A percentile compares a stretch with the other conserved stretches of the same genome.
Evolutionary conservation across 2,888 invertebrate genomes (phyloP).

Genomic region (Troglohyphantes excavatus): DNA sequence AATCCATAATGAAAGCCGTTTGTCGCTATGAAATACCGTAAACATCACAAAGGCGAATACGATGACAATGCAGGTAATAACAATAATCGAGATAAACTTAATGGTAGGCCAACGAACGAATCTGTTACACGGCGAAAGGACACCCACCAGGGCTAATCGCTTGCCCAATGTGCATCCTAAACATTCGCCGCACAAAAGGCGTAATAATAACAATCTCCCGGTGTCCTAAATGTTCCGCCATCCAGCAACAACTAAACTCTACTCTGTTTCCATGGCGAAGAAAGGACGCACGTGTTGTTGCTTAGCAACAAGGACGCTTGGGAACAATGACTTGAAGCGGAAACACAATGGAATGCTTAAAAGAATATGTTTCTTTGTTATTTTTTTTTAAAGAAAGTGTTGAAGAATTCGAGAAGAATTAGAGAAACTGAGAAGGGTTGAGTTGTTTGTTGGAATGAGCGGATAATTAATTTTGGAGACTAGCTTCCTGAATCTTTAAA

Average conservation of each 20-base stretch:
- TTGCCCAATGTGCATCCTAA: slow-evolving; percentile 1
- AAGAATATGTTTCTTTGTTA: not conserved
- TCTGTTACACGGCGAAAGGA: not conserved
- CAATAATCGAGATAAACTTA: no score
- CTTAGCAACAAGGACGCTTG: slow-evolving; percentile 1
- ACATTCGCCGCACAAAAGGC: not conserved
- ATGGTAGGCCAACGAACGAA: no score
- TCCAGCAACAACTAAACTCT: not conserved
- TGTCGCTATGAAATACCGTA: no score
- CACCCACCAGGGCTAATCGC: slow-evolving; percentile 1
- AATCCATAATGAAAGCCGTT: no score
- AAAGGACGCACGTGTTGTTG: no score
- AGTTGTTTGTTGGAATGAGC: not conserved
- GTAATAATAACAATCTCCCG: slow-evolving; percentile 6
- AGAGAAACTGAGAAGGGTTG: not conserved
- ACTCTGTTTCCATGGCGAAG: no score
- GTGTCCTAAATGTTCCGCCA: slow-evolving; percentile 1
- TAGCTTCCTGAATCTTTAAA: no score
- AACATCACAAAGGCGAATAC: no score
- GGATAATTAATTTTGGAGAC: no score
- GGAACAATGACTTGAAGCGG: not conserved
- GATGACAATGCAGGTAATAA: no score
- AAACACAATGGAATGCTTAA: not conserved
- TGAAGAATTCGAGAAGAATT: not conserved
- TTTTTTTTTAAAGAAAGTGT: not conserved